Evolutionary conservation across 2,888 invertebrate species (phyloP), one percentile per base, ranked within the genome.

Genomic region (Heliconius cydno): DNA sequence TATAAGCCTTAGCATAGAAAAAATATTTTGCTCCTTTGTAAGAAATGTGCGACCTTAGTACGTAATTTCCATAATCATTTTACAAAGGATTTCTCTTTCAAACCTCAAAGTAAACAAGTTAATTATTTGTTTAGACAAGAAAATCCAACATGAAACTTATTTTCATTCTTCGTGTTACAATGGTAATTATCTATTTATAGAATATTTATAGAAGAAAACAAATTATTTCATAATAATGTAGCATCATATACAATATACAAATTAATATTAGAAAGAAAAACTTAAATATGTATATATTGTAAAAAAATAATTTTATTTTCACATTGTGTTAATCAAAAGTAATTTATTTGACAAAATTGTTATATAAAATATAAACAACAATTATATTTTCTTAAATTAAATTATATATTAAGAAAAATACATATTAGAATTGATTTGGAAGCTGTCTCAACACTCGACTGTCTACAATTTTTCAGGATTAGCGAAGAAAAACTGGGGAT

Each of bases 401-500:
- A 66, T 30, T 19, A 6, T 30, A 10, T 30, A 67, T n/a, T 22
- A 3, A 30, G 4, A n/a, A 13, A 10, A 74, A 73, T 68, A 66
- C 34, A 78, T 70, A 80, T 78, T 80, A 70, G 68, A 78, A 70
- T 78, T 74, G 38, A 81, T 78, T 80, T 67, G 22, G 34, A 76
- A 76, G 66, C 52, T 70, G 76, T 76, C 76, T 76, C 76, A 77
- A 67, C 73, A 76, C 46, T 78, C 80, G 77, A 79, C 79, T 79
- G 80, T 76, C 82, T 78, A 81, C 84, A 92, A 90, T 92, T 93
- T 92, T 92, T 92, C 92, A 92, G 91, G 93, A 93, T 93, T 92
- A 93, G 91, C 89, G 90, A 90, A 92, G 93, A 93, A 89, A 92
- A 92, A 92, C 92, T 92, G 89, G 85, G 89, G 91, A 86, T 91